These are phyloP conservation scores for Drosophila albomicans DNA, from an alignment of 1,140 invertebrate species.

Conservation along the genomic window DNA sequence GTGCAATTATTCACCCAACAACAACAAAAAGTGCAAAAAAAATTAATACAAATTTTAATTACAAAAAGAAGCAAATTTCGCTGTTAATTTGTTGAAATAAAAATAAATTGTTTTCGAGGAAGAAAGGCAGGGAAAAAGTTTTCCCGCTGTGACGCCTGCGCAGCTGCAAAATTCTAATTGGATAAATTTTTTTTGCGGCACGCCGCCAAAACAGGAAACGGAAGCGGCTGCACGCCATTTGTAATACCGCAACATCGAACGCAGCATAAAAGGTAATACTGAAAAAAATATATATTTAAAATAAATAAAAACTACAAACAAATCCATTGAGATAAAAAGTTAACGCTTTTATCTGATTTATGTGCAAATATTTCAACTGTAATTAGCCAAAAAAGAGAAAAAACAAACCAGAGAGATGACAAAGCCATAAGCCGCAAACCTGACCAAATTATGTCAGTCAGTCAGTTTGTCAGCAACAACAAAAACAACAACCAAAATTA, in stretches of 20 bases:
- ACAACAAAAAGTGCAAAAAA: slow-evolving; percentile 23
- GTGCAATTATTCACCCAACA: neutral
- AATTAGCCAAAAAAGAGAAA: too few species aligned
- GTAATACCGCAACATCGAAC: slow-evolving; percentile 15
- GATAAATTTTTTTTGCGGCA: slow-evolving; percentile 53
- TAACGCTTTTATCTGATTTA: neutral
- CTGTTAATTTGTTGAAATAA: neutral
- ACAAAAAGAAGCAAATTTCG: slow-evolving; percentile 2
- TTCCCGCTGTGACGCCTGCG: slow-evolving; percentile 68
- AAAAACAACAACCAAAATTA: slow-evolving; percentile 6
- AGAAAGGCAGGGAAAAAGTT: slow-evolving; percentile 4
- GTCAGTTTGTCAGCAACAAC: slow-evolving; percentile 16
- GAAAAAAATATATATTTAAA: neutral
- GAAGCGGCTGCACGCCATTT: slow-evolving; percentile 66
- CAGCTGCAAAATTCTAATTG: slow-evolving; percentile 73
- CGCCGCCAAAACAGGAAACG: slow-evolving; percentile 54
- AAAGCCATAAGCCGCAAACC: slow-evolving; percentile 39
- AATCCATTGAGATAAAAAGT: neutral
- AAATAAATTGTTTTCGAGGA: neutral
- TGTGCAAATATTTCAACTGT: slow-evolving; percentile 42
- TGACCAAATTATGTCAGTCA: slow-evolving; percentile 65
- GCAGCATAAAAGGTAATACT: slow-evolving; percentile 15
- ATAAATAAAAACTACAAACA: neutral
- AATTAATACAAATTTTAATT: neutral
- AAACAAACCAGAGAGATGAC: too few species aligned